Conservation (phyloP, 2,888 invertebrate species). For the Thereva unica region DNA sequence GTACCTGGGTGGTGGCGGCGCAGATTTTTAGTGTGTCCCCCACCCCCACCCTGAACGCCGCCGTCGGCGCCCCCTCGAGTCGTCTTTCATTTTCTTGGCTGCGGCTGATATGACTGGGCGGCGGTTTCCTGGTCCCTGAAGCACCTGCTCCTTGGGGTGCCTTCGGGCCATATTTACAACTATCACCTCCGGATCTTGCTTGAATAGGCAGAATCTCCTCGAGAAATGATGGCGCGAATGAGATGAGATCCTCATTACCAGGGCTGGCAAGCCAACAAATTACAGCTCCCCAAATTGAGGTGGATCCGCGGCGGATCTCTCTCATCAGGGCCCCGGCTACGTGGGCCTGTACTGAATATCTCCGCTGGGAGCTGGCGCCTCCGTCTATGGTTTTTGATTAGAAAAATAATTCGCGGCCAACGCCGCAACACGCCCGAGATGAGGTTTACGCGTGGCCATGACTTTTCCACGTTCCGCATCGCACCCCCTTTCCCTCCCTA, state of each 20-base stretch:
- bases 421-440: too few relatives aligned
- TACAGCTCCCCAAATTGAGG: conserved; percentile 30
- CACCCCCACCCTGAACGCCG: background rate
- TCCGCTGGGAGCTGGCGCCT: conserved; percentile 20
- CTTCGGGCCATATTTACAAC: conserved; percentile 27
- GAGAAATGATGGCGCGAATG: conserved; percentile 24
- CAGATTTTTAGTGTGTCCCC: conserved; percentile 3
- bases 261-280: conserved; percentile 18
- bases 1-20: conserved; percentile 12
- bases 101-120: conserved; percentile 28
- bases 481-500: conserved; percentile 4
- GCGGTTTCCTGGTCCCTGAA: conserved; percentile 16
- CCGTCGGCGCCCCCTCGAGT: background rate
- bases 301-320: conserved; percentile 25
- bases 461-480: background rate
- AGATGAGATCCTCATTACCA: conserved; percentile 30
- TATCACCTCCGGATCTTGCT: conserved; percentile 24
- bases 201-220: conserved; percentile 19
- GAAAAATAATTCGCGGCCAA: conserved; percentile 31
- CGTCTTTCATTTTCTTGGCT: conserved; percentile 25
- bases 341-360: conserved; percentile 5
- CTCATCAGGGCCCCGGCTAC: conserved; percentile 20
- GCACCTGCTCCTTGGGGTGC: conserved; percentile 35
- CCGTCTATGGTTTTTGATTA: conserved; percentile 29
- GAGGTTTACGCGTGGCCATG: too few relatives aligned